A percentile compares a stretch with the other conserved stretches of the same genome.
Evolutionary conservation across 2,888 invertebrate species (phyloP).

Genomic region (Gerosis bhagava): DNA sequence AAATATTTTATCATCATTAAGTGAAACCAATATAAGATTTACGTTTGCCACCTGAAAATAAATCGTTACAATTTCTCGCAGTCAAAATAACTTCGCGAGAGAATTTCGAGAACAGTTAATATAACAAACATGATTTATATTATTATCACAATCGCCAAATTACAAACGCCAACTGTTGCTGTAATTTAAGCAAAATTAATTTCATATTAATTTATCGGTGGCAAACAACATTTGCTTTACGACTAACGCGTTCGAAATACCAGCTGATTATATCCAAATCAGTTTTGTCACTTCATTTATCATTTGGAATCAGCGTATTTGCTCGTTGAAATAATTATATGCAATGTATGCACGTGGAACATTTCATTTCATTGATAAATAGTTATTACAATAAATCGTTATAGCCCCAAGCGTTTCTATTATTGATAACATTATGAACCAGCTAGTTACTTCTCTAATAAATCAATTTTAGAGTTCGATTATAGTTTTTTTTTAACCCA

Average conservation of each 20-base stretch:
- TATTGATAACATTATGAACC: too few species aligned
- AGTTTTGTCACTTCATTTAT: conserved; percentile 26
- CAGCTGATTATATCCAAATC: conserved; percentile 22
- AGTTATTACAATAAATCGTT: conserved; percentile 23
- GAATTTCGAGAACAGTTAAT: conserved; percentile 27
- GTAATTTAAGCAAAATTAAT: conserved; percentile 34
- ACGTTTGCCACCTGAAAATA: conserved; percentile 13
- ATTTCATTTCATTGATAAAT: conserved; percentile 22
- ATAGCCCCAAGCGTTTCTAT: too few species aligned
- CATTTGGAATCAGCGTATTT: conserved; percentile 21
- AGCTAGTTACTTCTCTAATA: too few species aligned
- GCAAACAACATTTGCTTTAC: conserved; percentile 22
- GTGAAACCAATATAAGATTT: conserved; percentile 10
- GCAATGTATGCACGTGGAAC: conserved; percentile 1
- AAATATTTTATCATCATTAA: conserved; percentile 4
- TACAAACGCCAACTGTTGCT: conserved; percentile 32
- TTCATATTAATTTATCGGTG: conserved; percentile 34
- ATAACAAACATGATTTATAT: conserved; percentile 33
- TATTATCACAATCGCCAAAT: conserved; percentile 32
- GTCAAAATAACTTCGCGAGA: conserved; percentile 13
- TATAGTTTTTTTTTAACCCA: too few species aligned
- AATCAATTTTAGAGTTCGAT: too few species aligned
- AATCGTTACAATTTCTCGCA: conserved; percentile 12
- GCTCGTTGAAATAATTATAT: conserved; percentile 17
- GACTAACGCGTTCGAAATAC: conserved; percentile 24